Percentiles rank a stretch among this genome's conserved stretches.
phyloP scores from a whole-genome alignment of 2,888 invertebrate species.

The Ganaspis brasiliensis region DNA sequence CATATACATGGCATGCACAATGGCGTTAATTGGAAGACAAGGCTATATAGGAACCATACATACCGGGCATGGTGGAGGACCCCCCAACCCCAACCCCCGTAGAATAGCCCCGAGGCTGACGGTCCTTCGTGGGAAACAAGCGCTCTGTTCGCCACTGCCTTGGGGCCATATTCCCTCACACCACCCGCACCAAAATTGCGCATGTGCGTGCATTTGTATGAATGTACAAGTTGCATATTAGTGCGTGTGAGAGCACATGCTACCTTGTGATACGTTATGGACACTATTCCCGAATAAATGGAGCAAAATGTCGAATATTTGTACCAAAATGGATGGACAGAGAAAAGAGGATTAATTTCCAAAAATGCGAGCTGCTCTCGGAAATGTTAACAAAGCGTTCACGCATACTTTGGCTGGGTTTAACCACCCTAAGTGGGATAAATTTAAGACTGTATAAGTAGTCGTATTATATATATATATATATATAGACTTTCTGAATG shows the following conservation, averaged over 20 bases:
- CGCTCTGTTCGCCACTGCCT: slow-evolving; percentile 72
- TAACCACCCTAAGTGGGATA: not conserved
- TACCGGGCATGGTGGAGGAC: slow-evolving; percentile 60
- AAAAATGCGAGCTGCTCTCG: not conserved
- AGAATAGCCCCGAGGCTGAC: slow-evolving; percentile 68
- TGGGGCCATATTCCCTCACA: slow-evolving; percentile 65
- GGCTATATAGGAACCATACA: slow-evolving; percentile 69
- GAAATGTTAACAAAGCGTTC: not conserved
- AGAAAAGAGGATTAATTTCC: slow-evolving; percentile 8
- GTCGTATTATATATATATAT: no score
- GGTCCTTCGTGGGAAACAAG: slow-evolving; percentile 74
- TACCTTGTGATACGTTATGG: slow-evolving; percentile 37
- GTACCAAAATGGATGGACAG: not conserved
- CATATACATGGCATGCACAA: slow-evolving; percentile 66
- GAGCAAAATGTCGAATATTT: slow-evolving; percentile 23
- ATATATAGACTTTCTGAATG: no score
- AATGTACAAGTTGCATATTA: slow-evolving; percentile 29
- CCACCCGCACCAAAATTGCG: slow-evolving; percentile 5
- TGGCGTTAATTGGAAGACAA: slow-evolving; percentile 78
- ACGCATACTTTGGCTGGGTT: not conserved
- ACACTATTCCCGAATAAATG: slow-evolving; percentile 32
- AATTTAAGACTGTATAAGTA: not conserved
- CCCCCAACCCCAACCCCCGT: slow-evolving; percentile 64
- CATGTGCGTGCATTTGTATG: slow-evolving; percentile 16
- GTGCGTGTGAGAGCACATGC: slow-evolving; percentile 32